phyloP scores from a whole-genome alignment of 2,888 invertebrate species.

The Didymodactylos carnosus region DNA sequence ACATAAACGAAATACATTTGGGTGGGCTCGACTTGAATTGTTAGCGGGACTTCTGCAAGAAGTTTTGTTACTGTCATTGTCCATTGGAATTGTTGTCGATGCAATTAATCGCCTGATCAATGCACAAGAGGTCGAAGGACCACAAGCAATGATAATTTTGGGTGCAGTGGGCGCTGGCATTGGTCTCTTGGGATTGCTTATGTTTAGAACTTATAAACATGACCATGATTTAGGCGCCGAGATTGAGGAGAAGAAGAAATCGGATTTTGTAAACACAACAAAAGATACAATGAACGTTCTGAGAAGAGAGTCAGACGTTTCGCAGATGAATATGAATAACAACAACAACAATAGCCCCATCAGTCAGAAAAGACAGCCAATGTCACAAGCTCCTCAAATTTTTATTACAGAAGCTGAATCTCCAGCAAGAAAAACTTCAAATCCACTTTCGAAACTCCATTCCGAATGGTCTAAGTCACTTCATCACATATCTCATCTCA shows the following conservation, averaged over 20 bases:
- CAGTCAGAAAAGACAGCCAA: no score
- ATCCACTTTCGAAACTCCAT: no score
- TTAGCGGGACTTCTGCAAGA: not conserved
- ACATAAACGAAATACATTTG: no score
- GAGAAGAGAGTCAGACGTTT: no score
- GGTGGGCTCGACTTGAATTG: not conserved
- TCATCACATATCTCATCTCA: no score
- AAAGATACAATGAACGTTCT: no score
- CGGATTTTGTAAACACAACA: not conserved
- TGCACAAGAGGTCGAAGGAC: not conserved
- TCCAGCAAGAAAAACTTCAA: no score
- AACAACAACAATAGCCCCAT: no score
- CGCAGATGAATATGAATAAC: no score
- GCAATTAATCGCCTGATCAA: not conserved
- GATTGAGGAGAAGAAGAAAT: not conserved
- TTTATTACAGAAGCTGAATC: no score
- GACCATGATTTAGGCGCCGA: not conserved
- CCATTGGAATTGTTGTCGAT: not conserved
- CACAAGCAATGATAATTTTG: not conserved
- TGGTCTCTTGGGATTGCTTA: not conserved
- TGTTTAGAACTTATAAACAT: not conserved
- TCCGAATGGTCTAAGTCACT: no score
- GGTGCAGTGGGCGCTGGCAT: not conserved
- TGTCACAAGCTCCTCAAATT: no score
- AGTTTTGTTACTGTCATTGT: not conserved